Conservation (phyloP, 2,113 vertebrate species). For the Tachuris rubrigastra region DNA sequence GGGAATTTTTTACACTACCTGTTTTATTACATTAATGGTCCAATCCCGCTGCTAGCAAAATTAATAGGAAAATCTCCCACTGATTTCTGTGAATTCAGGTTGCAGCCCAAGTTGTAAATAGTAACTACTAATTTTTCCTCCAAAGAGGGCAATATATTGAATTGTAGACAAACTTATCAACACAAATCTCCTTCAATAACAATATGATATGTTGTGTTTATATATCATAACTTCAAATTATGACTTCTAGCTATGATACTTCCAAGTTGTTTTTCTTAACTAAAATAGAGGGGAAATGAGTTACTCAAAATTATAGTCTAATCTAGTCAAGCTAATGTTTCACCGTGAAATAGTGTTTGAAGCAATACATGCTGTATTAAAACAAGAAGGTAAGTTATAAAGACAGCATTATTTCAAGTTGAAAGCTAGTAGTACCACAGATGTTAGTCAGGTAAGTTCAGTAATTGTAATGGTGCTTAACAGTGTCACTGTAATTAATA, state of each 20-base stretch:
- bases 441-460: neutral
- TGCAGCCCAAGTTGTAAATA: slow-evolving; percentile 20
- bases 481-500: neutral
- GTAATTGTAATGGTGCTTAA: neutral
- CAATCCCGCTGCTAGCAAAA: slow-evolving; percentile 39
- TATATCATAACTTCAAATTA: neutral
- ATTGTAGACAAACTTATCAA: neutral
- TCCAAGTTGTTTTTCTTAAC: neutral
- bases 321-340: neutral
- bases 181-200: neutral
- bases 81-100: slow-evolving; percentile 38
- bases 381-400: neutral
- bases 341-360: neutral
- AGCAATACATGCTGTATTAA: neutral
- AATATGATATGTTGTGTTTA: neutral
- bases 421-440: neutral
- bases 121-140: neutral
- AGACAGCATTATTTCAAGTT: neutral
- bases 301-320: neutral
- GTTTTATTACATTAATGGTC: slow-evolving; percentile 27
- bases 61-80: slow-evolving; percentile 60
- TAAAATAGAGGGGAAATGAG: neutral
- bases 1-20: neutral
- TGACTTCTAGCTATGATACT: neutral
- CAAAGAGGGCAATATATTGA: neutral